phyloP scores from a whole-genome alignment of 2,113 vertebrate species.

The Amphilophus citrinellus region DNA sequence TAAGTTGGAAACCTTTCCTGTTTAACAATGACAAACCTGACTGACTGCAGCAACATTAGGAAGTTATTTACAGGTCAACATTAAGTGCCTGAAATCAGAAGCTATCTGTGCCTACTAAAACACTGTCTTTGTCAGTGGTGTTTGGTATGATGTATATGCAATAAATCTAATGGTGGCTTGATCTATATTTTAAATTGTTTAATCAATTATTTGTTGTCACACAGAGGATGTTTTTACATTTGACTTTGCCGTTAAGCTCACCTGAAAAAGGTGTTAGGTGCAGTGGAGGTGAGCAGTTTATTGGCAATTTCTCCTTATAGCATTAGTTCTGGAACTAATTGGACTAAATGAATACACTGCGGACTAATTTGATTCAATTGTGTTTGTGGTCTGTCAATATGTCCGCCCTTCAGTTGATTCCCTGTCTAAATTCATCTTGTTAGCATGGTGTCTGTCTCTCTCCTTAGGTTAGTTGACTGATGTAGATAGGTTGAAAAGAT shows the following conservation, averaged over 20 bases:
- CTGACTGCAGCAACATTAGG: neutral
- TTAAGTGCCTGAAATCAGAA: conserved; percentile 4
- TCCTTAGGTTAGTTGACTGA: conserved; percentile 59
- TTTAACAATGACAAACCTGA: neutral
- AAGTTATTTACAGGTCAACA: neutral
- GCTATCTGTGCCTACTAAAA: conserved; percentile 18
- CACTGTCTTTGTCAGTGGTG: conserved; percentile 6
- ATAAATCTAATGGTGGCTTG: conserved; percentile 15
- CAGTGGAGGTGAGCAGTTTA: conserved; percentile 49
- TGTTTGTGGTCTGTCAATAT: conserved; percentile 75
- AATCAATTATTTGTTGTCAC: conserved; percentile 35
- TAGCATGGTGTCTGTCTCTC: conserved; percentile 61
- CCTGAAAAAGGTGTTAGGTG: conserved; percentile 27
- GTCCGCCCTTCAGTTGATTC: conserved; percentile 67
- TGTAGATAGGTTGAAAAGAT: conserved; percentile 41
- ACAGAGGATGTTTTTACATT: conserved; percentile 22
- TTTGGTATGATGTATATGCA: neutral
- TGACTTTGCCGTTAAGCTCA: conserved; percentile 39
- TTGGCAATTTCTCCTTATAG: conserved; percentile 61
- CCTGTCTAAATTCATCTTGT: conserved; percentile 70
- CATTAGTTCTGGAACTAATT: conserved; percentile 73
- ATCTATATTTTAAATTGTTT: conserved; percentile 33
- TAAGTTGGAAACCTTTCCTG: neutral
- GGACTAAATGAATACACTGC: conserved; percentile 74
- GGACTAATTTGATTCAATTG: conserved; percentile 79